Conservation (phyloP, 2,113 vertebrate species). For the Phasianus colchicus region DNA sequence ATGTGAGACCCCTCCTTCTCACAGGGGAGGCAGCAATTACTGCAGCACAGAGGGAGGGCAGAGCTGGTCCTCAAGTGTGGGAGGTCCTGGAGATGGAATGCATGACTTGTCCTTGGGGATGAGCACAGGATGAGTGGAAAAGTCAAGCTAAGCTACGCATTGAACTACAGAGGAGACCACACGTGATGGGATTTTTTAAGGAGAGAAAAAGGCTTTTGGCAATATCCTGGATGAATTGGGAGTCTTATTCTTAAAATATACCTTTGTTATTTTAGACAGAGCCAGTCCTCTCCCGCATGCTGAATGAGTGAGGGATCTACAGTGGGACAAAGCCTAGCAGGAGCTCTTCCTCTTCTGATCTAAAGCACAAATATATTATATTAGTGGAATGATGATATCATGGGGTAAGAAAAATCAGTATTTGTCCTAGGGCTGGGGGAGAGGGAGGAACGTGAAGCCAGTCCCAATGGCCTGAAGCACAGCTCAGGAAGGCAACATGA, state of each 20-base stretch:
- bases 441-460: background rate
- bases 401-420: background rate
- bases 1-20: background rate
- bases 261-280: background rate
- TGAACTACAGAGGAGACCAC: background rate
- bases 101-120: background rate
- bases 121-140: background rate
- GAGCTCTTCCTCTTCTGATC: background rate
- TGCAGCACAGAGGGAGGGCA: background rate
- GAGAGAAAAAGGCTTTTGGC: background rate
- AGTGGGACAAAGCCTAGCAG: background rate
- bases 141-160: background rate
- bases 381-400: no score
- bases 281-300: background rate
- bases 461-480: no score
- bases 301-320: fast-evolving
- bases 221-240: background rate
- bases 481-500: background rate
- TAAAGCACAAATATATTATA: background rate
- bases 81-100: background rate
- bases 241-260: background rate
- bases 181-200: background rate
- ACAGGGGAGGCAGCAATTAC: background rate
- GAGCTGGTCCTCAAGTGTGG: background rate
- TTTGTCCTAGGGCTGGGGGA: no score